A percentile compares a stretch with the other conserved stretches of the same genome.
Evolutionary conservation across 2,888 invertebrate species (phyloP).

Genomic region (Acholoe squamosa): DNA sequence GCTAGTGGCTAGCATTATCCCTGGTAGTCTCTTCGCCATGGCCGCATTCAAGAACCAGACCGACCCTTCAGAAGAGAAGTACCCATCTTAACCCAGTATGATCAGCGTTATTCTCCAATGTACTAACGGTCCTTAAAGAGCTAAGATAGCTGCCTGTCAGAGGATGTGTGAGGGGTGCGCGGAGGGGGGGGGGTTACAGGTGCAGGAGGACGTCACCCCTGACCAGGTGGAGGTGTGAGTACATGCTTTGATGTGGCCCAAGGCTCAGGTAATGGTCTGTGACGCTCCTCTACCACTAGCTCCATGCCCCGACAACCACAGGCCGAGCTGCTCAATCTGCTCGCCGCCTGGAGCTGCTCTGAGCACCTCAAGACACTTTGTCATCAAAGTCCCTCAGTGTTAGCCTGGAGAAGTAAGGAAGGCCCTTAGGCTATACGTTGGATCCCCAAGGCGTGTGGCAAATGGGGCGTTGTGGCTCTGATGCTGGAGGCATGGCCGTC

Average conservation of each 20-base stretch:
- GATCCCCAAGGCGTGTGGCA: slow-evolving; percentile 45
- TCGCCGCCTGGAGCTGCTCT: slow-evolving; percentile 5
- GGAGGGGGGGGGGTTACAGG: background rate
- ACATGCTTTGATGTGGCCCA: background rate
- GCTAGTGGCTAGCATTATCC: no score
- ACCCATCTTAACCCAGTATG: no score
- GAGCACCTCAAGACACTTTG: slow-evolving; percentile 15
- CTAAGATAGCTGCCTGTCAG: background rate
- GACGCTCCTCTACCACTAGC: background rate
- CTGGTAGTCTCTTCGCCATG: no score
- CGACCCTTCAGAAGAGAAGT: no score
- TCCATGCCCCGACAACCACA: slow-evolving; percentile 29
- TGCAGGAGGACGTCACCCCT: slow-evolving; percentile 13
- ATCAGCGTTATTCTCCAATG: no score
- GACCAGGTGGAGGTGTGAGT: slow-evolving; percentile 23
- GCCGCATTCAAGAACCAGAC: no score
- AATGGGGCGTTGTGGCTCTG: slow-evolving; percentile 47
- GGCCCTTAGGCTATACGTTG: slow-evolving; percentile 19
- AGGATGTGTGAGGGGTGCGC: background rate
- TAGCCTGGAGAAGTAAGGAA: background rate
- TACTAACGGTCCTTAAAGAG: no score
- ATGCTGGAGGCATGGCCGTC: slow-evolving; percentile 58
- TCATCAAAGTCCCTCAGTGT: slow-evolving; percentile 8
- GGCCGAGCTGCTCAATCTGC: slow-evolving; percentile 14
- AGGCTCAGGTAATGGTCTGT: slow-evolving; percentile 37